phyloP scores from a whole-genome alignment of 1,140 invertebrate genomes.

The Pseudomyrmex sp. region DNA sequence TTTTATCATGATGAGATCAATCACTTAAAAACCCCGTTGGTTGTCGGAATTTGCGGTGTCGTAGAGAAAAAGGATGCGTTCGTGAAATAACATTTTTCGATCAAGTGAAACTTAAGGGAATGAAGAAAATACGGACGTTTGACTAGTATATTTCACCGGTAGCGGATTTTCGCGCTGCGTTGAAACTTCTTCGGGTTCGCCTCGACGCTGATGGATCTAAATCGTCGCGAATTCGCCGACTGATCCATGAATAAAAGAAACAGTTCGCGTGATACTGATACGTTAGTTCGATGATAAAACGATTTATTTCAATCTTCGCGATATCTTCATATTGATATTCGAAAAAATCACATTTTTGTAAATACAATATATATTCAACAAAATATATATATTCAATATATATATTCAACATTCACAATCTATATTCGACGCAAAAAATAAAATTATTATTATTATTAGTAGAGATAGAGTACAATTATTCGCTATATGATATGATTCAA shows the following conservation, averaged over 20 bases:
- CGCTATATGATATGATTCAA: not conserved
- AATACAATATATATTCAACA: too few species aligned
- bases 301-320: conserved; percentile 30
- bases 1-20: conserved; percentile 47
- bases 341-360: not conserved
- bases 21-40: conserved; percentile 20
- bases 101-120: conserved; percentile 12
- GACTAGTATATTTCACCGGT: not conserved
- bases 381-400: not conserved
- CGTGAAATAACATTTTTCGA: conserved; percentile 37
- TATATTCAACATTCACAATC: not conserved
- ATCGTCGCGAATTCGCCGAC: conserved; percentile 22
- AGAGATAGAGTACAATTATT: not conserved
- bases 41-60: not conserved
- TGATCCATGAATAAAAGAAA: conserved; percentile 62
- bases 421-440: not conserved
- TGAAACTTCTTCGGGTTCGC: not conserved
- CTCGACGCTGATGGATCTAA: conserved; percentile 36
- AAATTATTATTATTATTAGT: conserved; percentile 1
- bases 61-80: not conserved
- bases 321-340: not conserved
- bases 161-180: conserved; percentile 28
- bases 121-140: not conserved
- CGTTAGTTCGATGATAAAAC: conserved; percentile 47
- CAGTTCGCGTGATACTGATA: conserved; percentile 12